These are phyloP conservation scores for Scolopax mira DNA, from an alignment of 2,113 vertebrate genomes.

Conservation along the genomic window DNA sequence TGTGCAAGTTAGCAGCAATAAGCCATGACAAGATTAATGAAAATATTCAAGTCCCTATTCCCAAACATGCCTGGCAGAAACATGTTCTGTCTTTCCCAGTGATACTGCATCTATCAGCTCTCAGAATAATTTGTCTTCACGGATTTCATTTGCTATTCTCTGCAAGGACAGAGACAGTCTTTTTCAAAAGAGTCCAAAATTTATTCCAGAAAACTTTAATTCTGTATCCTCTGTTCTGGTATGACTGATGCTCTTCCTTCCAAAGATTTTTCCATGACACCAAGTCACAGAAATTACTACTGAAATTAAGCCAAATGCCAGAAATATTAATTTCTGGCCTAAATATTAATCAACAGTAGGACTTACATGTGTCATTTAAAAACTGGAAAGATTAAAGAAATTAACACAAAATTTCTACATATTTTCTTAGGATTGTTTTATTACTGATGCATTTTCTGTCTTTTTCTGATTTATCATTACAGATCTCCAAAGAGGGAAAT, in stretches of 20 bases:
- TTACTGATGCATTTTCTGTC: neutral
- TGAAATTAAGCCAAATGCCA: neutral
- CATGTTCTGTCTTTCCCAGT: constrained; percentile 44
- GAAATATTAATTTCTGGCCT: neutral
- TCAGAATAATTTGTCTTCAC: constrained; percentile 21
- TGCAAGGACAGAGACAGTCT: neutral
- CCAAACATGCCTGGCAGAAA: constrained; percentile 50
- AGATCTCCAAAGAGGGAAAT: neutral
- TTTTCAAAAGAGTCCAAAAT: neutral
- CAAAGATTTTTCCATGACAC: neutral
- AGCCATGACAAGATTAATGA: constrained; percentile 48
- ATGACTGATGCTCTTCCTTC: neutral
- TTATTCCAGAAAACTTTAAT: neutral
- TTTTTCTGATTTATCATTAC: neutral
- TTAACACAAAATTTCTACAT: neutral
- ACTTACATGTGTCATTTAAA: neutral
- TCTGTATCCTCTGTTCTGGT: neutral
- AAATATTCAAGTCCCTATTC: constrained; percentile 50
- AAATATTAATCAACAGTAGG: neutral
- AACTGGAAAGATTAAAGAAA: neutral
- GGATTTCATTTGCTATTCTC: neutral
- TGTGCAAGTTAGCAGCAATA: constrained; percentile 32
- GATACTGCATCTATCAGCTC: constrained; percentile 17
- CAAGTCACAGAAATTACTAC: neutral
- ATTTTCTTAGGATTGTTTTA: neutral